Conservation (phyloP, 2,113 vertebrate genomes). For the Labeo catla region DNA sequence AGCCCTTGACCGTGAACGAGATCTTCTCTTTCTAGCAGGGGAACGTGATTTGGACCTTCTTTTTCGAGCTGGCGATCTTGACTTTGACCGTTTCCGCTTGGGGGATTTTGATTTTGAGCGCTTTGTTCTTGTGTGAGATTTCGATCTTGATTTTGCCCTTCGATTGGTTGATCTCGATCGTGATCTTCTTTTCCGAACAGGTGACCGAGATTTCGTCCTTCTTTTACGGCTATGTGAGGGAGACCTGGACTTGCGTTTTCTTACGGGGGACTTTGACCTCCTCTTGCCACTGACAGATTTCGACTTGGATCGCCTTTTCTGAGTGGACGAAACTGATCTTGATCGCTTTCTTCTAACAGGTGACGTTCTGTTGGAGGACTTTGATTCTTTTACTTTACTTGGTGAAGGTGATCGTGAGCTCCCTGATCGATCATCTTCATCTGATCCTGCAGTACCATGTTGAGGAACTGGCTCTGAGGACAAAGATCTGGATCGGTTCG, state of each 20-base stretch:
- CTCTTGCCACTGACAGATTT: constrained; percentile 68
- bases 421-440: constrained; percentile 59
- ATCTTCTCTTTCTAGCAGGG: constrained; percentile 71
- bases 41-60: constrained; percentile 74
- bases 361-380: constrained; percentile 56
- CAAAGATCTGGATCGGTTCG: constrained; percentile 59
- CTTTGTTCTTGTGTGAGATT: constrained; percentile 69
- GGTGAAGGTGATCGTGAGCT: constrained; percentile 49
- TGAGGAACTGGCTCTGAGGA: constrained; percentile 63
- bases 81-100: constrained; percentile 67
- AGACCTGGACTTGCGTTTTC: constrained; percentile 74
- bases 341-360: constrained; percentile 67
- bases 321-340: constrained; percentile 68
- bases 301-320: constrained; percentile 62
- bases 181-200: constrained; percentile 69
- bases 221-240: constrained; percentile 69
- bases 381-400: constrained; percentile 29
- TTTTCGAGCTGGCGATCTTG: constrained; percentile 67
- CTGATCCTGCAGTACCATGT: constrained; percentile 56
- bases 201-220: constrained; percentile 75
- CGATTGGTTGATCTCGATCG: constrained; percentile 58
- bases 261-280: constrained; percentile 71
- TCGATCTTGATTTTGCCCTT: constrained; percentile 72
- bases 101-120: constrained; percentile 72
- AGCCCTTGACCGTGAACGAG: constrained; percentile 72